phyloP scores from a whole-genome alignment of 2,888 invertebrate species.

The Euspilapteryx auroguttella region DNA sequence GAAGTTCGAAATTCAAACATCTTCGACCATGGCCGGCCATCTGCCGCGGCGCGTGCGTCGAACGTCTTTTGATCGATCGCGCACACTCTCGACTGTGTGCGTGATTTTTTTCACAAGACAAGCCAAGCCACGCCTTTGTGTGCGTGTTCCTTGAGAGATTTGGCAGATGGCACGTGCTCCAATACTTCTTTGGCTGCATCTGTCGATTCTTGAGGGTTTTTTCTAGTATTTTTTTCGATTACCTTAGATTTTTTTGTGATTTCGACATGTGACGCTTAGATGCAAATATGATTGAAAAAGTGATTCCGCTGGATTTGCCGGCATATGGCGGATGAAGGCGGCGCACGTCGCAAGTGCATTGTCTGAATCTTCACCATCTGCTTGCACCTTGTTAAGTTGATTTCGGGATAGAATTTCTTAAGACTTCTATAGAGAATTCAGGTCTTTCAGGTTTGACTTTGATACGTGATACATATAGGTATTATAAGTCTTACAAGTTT shows the following conservation, averaged over 20 bases:
- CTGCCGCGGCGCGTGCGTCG: conserved; percentile 49
- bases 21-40: conserved; percentile 38
- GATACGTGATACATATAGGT: too few relatives aligned
- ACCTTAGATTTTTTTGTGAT: background rate
- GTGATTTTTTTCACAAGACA: background rate
- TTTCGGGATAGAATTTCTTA: conserved; percentile 1
- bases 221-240: conserved; percentile 23
- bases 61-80: conserved; percentile 38
- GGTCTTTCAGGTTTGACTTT: too few relatives aligned
- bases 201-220: conserved; percentile 43
- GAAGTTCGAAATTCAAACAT: conserved; percentile 44
- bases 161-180: conserved; percentile 59
- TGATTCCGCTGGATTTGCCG: conserved; percentile 28
- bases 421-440: too few relatives aligned
- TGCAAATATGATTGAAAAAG: conserved; percentile 49
- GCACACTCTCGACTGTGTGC: conserved; percentile 4
- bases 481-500: too few relatives aligned
- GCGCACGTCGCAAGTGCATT: conserved; percentile 55
- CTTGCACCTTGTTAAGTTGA: conserved; percentile 24
- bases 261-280: conserved; percentile 44
- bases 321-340: conserved; percentile 35
- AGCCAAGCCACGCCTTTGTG: too few relatives aligned
- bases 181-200: conserved; percentile 45
- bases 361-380: conserved; percentile 35
- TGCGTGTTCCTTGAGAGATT: conserved; percentile 42